Evolutionary conservation across 2,888 invertebrate genomes (phyloP), one percentile per base, ranked within the genome.

Genomic region (Villa cingulata): DNA sequence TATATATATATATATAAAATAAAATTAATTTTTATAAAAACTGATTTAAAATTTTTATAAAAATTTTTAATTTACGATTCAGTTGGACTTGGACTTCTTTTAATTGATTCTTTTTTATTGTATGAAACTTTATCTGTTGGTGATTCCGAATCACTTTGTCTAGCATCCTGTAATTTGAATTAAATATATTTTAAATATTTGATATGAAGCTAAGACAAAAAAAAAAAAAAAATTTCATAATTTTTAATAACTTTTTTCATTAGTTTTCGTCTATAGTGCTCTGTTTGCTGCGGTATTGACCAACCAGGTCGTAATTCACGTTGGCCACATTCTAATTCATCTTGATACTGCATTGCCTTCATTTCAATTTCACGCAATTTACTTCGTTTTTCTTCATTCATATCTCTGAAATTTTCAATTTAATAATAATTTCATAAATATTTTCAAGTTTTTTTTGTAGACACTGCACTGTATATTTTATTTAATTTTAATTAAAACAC

Each of bases 291-390:
- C 41, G 76, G 69, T 53, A 88, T 72, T 10, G 81, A 75, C 77
- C 87, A 84, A 7, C 81, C 86, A 43, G 78, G 68, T 58, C 86
- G 83, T 19, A 84, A 64, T 34, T 76, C 74, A 49, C 85, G 74
- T 58, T 80, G 76, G 1, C 94, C 94, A 3, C 83, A 82, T 71
- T 96, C 96, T 57, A 96, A 68, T 66, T 95, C 95, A 72, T 96
- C 96, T 68, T 92, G 91, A 73, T 92, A 96, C 65, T 89, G 87
- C 72, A 96, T 78, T 45, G 90, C 88, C 72, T 91, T 90, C 56
- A 95, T 81, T 73, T 97, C 97, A 59, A 98, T 88, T 67, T 96
- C 95, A 20, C 96, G 76, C 49, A 90, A 68, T 59, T 81, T 80
- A 54, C 75, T 77, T 41, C 89, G 79, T 57, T 82, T 76, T 61